A percentile compares a stretch with the other conserved stretches of the same genome.
Evolutionary conservation across 2,888 invertebrate species (phyloP).

Genomic region (Epistrophe grossulariae): DNA sequence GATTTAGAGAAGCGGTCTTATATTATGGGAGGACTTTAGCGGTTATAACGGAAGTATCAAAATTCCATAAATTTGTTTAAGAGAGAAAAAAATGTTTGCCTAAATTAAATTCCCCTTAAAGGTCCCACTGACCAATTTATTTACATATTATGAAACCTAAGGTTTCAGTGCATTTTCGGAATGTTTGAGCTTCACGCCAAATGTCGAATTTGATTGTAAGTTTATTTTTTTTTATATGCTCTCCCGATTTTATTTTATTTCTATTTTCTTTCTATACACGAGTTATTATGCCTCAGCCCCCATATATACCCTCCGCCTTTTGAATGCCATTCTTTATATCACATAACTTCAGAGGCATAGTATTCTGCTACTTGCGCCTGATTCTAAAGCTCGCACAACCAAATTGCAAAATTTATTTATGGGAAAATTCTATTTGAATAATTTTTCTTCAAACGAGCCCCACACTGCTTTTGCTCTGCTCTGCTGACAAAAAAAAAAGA

Average conservation of each 20-base stretch:
- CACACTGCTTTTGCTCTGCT: conserved; percentile 9
- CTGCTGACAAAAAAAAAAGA: conserved; percentile 42
- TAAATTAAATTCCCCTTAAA: background rate
- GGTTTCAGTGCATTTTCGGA: conserved; percentile 41
- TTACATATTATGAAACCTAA: conserved; percentile 5
- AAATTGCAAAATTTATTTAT: conserved; percentile 74
- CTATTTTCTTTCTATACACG: background rate
- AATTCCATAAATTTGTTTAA: too few relatives aligned
- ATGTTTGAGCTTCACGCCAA: conserved; percentile 41
- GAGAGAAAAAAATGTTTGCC: too few relatives aligned
- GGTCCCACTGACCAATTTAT: conserved; percentile 24
- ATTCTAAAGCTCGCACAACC: conserved; percentile 51
- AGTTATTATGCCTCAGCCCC: background rate
- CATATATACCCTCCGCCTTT: background rate
- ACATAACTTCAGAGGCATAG: conserved; percentile 57
- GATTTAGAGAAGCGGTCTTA: too few relatives aligned
- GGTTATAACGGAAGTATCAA: too few relatives aligned
- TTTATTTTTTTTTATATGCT: conserved; percentile 45
- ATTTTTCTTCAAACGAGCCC: conserved; percentile 71
- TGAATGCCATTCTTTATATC: conserved; percentile 21
- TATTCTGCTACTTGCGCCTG: conserved; percentile 47
- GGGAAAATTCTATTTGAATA: conserved; percentile 76
- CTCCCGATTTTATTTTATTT: conserved; percentile 33
- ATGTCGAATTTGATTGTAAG: conserved; percentile 45
- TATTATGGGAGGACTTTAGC: too few relatives aligned